Evolutionary conservation across 92 coral and sea anemone genomes (phyloP), one percentile per base, ranked within the genome.

Genomic region (Zoanthus sociatus): DNA sequence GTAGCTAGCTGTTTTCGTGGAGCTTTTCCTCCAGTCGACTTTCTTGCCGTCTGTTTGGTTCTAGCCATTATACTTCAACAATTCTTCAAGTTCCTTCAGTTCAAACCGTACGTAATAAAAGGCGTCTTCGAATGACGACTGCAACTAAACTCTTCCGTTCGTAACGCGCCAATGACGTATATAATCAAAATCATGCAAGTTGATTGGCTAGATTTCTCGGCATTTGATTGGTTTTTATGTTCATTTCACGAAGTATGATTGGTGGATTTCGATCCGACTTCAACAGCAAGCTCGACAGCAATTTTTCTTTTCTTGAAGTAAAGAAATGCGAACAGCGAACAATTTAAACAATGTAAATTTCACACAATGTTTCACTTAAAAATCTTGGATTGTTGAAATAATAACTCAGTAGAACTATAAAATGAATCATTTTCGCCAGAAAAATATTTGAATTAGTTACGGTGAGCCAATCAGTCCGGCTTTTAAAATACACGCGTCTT

Each of bases 1-100:
- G 98, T 96, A 0, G 98, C 99, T 51, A 96, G 90, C 85, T 96
- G 99, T 84, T 96, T 96, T 83, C 99, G 89, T 58, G 99, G 99
- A 82, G 99, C 99, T 88, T 96, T 96, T 96, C 99, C 99, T 88
- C 99, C 99, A 84, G 99, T 96, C 9, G 99, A 96, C 68, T 96
- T 96, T 64, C 99, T 92, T 6, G 98, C 98, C 31, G 95, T 93
- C 84, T 96, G 98, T 88, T 95, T 95, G 55, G 98, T 95, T 90
- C 98, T 97, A 90, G 98, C 98, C 98, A 95, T 95, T 14, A 78
- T 79, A 26, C 46, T 30, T 81, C 3, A 3, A 3, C 6, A 15
- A 10, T 45, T 17, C 44, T 69, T 30, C 45, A 31, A 26, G 42
- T 69, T 13, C 15, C 45, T 58, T 78, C 47, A 7, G 10, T 45